A percentile compares a stretch with the other conserved stretches of the same genome.
phyloP scores from a whole-genome alignment of 1,140 invertebrate species.

The Trichomalopsis sarcophagae region DNA sequence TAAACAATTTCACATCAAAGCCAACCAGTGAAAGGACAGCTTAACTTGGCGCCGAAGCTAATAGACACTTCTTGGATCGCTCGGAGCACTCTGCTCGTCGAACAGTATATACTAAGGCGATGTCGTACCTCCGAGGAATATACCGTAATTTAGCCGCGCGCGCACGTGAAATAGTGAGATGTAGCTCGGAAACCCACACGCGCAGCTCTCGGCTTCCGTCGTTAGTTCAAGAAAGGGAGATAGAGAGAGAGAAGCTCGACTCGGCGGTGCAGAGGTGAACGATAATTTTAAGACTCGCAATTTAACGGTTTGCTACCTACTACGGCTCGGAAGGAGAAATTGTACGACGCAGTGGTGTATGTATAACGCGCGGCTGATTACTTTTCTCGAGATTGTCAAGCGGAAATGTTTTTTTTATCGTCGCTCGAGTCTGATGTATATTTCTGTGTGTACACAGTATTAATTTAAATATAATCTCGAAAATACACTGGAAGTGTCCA shows the following conservation, averaged over 20 bases:
- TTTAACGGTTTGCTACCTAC: slow-evolving; percentile 18
- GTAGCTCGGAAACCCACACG: neutral
- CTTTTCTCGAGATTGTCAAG: neutral
- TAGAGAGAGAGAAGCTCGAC: neutral
- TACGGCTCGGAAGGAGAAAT: neutral
- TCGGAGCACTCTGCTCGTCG: neutral
- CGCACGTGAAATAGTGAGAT: neutral
- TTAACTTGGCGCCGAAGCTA: neutral
- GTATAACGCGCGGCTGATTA: too few species aligned
- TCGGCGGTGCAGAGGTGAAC: neutral
- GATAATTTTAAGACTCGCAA: slow-evolving; percentile 14
- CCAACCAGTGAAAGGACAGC: neutral
- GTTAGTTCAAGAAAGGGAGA: slow-evolving; percentile 11
- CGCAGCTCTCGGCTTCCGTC: neutral
- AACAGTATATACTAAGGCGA: neutral
- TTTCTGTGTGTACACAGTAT: neutral
- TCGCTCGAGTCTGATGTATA: neutral
- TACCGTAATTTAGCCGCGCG: slow-evolving; percentile 22
- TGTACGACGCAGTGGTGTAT: too few species aligned
- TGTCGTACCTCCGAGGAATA: neutral
- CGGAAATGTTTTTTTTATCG: neutral
- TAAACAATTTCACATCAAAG: neutral
- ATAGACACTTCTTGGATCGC: slow-evolving; percentile 10
- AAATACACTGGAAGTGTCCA: neutral
- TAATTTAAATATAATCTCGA: neutral